Evolutionary conservation across 2,797 vertebrate species (phyloP).

Genomic region (Alosa sapidissima): DNA sequence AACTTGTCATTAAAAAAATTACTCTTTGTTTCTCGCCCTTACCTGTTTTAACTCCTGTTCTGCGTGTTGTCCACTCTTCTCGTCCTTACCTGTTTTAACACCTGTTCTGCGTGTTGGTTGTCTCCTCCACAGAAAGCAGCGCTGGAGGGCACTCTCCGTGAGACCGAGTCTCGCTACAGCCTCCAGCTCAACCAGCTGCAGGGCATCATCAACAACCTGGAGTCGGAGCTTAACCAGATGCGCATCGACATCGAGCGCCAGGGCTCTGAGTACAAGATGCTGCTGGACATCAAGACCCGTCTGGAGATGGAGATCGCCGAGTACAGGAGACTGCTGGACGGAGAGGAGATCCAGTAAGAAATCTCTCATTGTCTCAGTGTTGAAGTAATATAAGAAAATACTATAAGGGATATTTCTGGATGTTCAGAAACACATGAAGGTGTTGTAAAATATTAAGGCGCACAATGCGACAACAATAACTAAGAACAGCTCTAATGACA

Average conservation of each 20-base stretch:
- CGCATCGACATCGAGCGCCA: slow-evolving; percentile 71
- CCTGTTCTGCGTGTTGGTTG: background rate
- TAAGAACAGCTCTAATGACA: background rate
- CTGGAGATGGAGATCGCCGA: slow-evolving; percentile 84
- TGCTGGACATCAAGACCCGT: slow-evolving; percentile 77
- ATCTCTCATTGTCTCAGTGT: background rate
- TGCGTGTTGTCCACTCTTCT: background rate
- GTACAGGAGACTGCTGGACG: slow-evolving; percentile 82
- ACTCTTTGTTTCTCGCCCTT: too few species aligned
- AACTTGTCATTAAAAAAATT: too few species aligned
- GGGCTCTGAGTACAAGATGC: slow-evolving; percentile 67
- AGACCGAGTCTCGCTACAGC: slow-evolving; percentile 77
- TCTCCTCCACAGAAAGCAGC: slow-evolving; percentile 76
- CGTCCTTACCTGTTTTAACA: too few species aligned
- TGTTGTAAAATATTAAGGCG: background rate
- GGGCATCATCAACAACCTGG: slow-evolving; percentile 65
- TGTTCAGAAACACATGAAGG: background rate
- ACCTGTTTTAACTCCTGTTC: too few species aligned
- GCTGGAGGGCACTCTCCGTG: slow-evolving; percentile 76
- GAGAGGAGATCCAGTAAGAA: slow-evolving; percentile 66
- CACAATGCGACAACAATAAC: background rate
- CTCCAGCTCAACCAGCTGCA: slow-evolving; percentile 75
- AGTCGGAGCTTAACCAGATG: slow-evolving; percentile 69
- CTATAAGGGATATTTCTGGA: background rate
- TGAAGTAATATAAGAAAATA: background rate